Percentiles rank a stretch among this genome's conserved stretches.
These are phyloP conservation scores for Epiperipatus broadwayi DNA, from an alignment of 2,888 invertebrate genomes.

Conservation along the genomic window DNA sequence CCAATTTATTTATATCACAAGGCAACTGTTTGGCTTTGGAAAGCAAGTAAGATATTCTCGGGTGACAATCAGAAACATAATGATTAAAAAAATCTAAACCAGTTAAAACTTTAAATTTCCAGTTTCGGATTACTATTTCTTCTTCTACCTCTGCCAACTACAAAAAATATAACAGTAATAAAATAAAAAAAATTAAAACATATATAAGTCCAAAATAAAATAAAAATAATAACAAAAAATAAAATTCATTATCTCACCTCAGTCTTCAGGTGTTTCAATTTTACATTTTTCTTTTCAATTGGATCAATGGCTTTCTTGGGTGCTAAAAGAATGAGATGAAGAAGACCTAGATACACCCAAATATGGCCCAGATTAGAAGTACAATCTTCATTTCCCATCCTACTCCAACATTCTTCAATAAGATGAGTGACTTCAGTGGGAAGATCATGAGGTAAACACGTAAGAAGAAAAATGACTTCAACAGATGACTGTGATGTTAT, in stretches of 20 bases:
- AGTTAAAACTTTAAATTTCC: constrained; percentile 11
- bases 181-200: not conserved
- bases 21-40: not conserved
- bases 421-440: too few relatives aligned
- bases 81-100: constrained; percentile 11
- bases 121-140: constrained; percentile 14
- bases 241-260: constrained; percentile 36
- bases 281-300: constrained; percentile 51
- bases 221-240: constrained; percentile 4
- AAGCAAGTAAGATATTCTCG: constrained; percentile 12
- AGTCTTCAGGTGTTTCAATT: constrained; percentile 45
- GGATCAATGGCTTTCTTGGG: constrained; percentile 56
- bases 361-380: constrained; percentile 12
- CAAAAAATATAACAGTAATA: not conserved
- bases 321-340: constrained; percentile 28
- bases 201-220: not conserved
- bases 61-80: constrained; percentile 10
- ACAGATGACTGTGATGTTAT: too few relatives aligned
- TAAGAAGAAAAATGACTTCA: too few relatives aligned
- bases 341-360: constrained; percentile 33
- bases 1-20: constrained; percentile 11
- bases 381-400: too few relatives aligned
- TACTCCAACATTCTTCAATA: too few relatives aligned
- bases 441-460: too few relatives aligned
- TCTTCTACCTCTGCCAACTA: constrained; percentile 12